Base-by-base conservation (phyloP, 2,113 vertebrate genomes). In the Ictidomys tridecemlineatus region DNA sequence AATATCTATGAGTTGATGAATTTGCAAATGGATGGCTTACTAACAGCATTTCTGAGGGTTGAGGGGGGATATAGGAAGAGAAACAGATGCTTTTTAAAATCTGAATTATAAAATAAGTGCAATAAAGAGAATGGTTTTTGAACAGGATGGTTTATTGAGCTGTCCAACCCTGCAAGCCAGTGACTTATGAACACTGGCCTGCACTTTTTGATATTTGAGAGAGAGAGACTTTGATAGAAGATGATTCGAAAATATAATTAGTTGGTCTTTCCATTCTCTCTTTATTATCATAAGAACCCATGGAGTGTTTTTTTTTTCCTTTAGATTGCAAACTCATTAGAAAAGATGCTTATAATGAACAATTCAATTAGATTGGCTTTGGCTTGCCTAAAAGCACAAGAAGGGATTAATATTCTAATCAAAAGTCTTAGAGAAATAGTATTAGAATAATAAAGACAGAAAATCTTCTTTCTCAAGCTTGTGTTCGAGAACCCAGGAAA, bases 281-380 rank as follows among this genome's bases (percentile, higher is more conserved):
- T 84, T 65, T 95, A 96, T 97, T 98, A 92, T 94, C 78, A 95
- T 72, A 91, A 65, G 89, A 89, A 93, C 95, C 87, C 80, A 72
- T 37, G 39, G 4, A 20, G n/a, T 48, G 1, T 58, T 56, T 9
- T 67, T 63, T 96, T 95, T 73, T 95, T 37, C 48, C 67, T 97
- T 94, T 96, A 93, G 89, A 95, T 92, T 93, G 8, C 30, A 96
- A 93, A n/a, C 45, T 96, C 94, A 78, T 96, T 89, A 94, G 70
- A 95, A 97, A 96, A 92, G 34, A 53, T 93, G 93, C 26, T 93
- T 85, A 42, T 96, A 89, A 96, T 96, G 88, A 97, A 95, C 89
- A 87, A 84, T 92, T 96, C 97, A 84, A 58, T 85, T 97, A 92
- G n/a, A 82, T 93, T 84, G 83, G 26, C 65, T 98, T 96, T 95